These are phyloP conservation scores for Microctenopoma steveboyesi DNA, from an alignment of 2,797 vertebrate species.

Conservation along the genomic window DNA sequence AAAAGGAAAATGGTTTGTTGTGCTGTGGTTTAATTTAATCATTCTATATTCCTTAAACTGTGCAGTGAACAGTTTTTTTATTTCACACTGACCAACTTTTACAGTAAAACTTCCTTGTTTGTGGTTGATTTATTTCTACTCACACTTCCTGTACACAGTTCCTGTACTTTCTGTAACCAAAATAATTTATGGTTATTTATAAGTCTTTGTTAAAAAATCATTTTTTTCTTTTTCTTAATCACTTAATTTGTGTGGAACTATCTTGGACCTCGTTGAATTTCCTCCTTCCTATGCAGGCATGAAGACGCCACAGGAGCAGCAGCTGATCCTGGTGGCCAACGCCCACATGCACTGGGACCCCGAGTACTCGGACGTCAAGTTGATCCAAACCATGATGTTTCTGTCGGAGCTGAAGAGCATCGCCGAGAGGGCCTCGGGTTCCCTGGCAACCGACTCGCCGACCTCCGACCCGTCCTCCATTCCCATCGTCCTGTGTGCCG, in stretches of 20 bases:
- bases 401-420: constrained; percentile 97
- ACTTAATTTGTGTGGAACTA: no score
- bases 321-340: constrained; percentile 94
- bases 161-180: not conserved
- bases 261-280: not conserved
- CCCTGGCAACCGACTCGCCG: constrained; percentile 83
- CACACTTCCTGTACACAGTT: not conserved
- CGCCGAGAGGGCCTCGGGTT: constrained; percentile 89
- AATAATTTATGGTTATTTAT: not conserved
- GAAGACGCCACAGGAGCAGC: constrained; percentile 89
- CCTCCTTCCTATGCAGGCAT: constrained; percentile 77
- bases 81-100: not conserved
- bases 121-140: not conserved
- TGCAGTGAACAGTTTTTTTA: not conserved
- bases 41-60: not conserved
- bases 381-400: constrained; percentile 99
- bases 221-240: no score
- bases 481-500: constrained; percentile 96
- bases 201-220: not conserved
- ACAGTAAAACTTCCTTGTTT: constrained; percentile 15
- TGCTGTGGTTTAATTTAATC: not conserved
- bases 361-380: constrained; percentile 96
- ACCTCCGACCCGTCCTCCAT: constrained; percentile 89
- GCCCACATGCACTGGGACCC: constrained; percentile 99
- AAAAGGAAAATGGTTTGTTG: not conserved